Evolutionary conservation across 2,113 vertebrate species (phyloP), one percentile per base, ranked within the genome.

Genomic region (Dasyprocta punctata): DNA sequence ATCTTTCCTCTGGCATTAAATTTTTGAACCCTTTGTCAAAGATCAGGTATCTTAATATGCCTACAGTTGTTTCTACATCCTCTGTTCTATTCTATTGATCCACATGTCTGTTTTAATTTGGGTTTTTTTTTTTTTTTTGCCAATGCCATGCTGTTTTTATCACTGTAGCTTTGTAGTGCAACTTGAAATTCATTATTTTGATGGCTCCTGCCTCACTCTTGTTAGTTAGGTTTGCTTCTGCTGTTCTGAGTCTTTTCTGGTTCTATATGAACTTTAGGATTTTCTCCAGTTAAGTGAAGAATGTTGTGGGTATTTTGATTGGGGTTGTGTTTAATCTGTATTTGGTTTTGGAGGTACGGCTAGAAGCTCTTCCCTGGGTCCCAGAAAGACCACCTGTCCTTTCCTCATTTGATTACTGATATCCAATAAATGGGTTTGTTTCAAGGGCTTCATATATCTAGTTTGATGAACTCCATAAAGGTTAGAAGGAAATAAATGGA

Each of bases 401-500:
- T 95, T 92, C 10, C 1, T 69, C n/a, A 49, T 92, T 92, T 87
- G 77, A 85, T 49, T 24, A 69, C 22, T 90, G 60, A 20, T 54
- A 65, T 65, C 28, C 67, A 90, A 24, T 90, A 60, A 90, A 63
- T 38, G 6, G 33, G 12, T 92, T 86, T 89, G 22, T 47, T 73
- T 89, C 75, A 75, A 89, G 36, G 30, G 10, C 7, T 47, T 89
- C 78, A 91, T 83, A 65, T 86, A 89, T 85, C 89, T 95, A 71
- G 89, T 86, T 92, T 49, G 38, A 81, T 17, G 69, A 24, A 2
- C 28, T 90, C 41, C 44, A 28, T 58, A n/a, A 89, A 67, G 26
- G 13, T 54, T 85, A 77, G 47, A 90, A 82, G 19, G 26, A 94
- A 96, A 95, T 41, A 88, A 96, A 78, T 83, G 14, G 17, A 16